Conservation (phyloP, 1,140 invertebrate species). For the Melipona quadrifasciata region DNA sequence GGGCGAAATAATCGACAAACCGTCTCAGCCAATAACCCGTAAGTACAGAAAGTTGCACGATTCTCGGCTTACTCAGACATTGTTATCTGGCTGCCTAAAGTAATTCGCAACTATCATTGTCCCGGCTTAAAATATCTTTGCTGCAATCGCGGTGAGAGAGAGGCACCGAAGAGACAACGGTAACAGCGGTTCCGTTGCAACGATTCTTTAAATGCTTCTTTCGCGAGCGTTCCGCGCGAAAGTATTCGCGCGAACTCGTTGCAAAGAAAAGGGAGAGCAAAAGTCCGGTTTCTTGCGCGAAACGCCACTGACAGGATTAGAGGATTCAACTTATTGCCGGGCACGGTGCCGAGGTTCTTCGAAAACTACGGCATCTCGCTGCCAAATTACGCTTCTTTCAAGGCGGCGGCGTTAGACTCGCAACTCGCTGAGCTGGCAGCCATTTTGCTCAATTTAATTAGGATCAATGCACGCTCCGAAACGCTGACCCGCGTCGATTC, state of each 20-base stretch:
- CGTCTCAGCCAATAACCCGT: neutral
- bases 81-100: neutral
- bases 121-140: neutral
- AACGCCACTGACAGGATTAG: conserved; percentile 8
- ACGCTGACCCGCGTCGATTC: neutral
- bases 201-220: neutral
- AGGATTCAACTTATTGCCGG: conserved; percentile 16
- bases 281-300: neutral
- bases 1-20: neutral
- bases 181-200: neutral
- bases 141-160: too few species aligned
- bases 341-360: conserved; percentile 5
- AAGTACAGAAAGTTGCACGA: neutral
- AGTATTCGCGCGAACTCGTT: neutral
- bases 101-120: neutral
- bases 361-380: neutral
- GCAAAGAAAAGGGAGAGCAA: neutral
- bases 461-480: neutral
- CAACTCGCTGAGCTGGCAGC: too few species aligned
- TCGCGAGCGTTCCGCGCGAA: neutral
- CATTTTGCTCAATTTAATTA: conserved; percentile 16
- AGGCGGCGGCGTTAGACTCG: neutral
- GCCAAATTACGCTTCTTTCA: conserved; percentile 33
- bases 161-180: neutral
- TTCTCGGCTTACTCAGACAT: neutral